Base-by-base conservation (phyloP, 1,140 invertebrate genomes). In the Atta texana region DNA sequence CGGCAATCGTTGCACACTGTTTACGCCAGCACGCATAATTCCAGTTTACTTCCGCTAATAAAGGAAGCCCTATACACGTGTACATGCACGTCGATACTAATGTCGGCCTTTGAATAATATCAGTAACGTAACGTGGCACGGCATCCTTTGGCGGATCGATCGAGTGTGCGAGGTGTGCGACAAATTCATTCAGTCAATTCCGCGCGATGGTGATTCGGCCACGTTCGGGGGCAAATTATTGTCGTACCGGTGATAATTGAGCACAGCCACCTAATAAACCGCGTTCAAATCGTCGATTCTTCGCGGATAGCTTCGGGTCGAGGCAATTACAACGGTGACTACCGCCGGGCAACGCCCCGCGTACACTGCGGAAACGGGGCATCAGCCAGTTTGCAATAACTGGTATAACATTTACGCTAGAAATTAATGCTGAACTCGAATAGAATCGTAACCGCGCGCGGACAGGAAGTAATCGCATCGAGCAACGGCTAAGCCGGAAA, bases 191-290 rank as follows among this genome's bases (percentile, higher is more conserved):
- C 85, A 86, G 68, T 91, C 91, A 92, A 91, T 92, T 88, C 63
- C 85, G 8, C 55, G 34, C 59, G 85, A 24, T 53, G 18, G 59
- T 77, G 77, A 88, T 80, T 85, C 85, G 77, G 51, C 6, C 53
- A 34, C 12, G 31, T 18, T 24, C 39, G 78, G 85, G 44, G 49
- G 16, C 77, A 90, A 91, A 92, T 92, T 91, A 92, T 92, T 90
- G 91, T 91, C 90, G 90, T 89, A 89, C 75, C 88, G 75, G 44
- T 77, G 91, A 91, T 92, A 92, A 92, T 92, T 91, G 91, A 92
- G 76, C 90, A 85, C 90, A 69, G 61, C 51, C 66, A 51, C 76
- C 90, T 92, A 92, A 92, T 92, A 92, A 91, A 92, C 88, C 88
- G 75, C 68, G 63, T 81, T 68, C 72, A 66, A 63, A 90, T 90